These are phyloP conservation scores for Chrysomallon squamiferum DNA, from an alignment of 1,140 invertebrate species.

Conservation along the genomic window DNA sequence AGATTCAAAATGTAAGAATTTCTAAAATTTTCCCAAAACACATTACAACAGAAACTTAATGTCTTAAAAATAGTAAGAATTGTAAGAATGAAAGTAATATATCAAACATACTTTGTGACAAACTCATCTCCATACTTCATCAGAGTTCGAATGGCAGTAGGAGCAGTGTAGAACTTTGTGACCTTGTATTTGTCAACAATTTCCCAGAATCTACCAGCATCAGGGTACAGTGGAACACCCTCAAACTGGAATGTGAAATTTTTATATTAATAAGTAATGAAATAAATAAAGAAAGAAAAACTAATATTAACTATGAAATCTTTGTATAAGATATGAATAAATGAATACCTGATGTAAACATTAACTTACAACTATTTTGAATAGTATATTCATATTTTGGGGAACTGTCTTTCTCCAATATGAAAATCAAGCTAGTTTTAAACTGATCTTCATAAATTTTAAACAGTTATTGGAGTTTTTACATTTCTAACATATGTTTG, in stretches of 20 bases:
- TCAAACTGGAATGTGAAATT: slow-evolving; percentile 77
- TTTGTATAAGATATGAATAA: neutral
- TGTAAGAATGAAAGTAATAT: too few relatives aligned
- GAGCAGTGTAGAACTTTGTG: slow-evolving; percentile 97
- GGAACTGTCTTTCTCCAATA: too few relatives aligned
- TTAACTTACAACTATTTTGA: neutral
- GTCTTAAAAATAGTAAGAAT: too few relatives aligned
- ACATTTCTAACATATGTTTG: too few relatives aligned
- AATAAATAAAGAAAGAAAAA: neutral
- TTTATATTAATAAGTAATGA: neutral
- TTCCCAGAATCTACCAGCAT: slow-evolving; percentile 83
- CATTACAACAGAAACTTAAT: too few relatives aligned
- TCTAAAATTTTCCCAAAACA: too few relatives aligned
- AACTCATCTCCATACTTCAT: slow-evolving; percentile 81
- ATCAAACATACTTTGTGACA: slow-evolving; percentile 66
- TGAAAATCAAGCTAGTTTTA: too few relatives aligned
- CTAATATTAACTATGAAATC: neutral
- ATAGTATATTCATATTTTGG: slow-evolving; percentile 4
- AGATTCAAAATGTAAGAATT: too few relatives aligned
- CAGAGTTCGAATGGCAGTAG: slow-evolving; percentile 93
- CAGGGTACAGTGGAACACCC: slow-evolving; percentile 82
- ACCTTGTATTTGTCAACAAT: slow-evolving; percentile 94
- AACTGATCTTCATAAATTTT: too few relatives aligned
- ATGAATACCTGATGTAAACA: neutral
- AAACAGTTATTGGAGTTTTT: too few relatives aligned